Evolutionary conservation across 2,888 invertebrate genomes (phyloP), one percentile per base, ranked within the genome.

Genomic region (Patella ulyssiponensis): DNA sequence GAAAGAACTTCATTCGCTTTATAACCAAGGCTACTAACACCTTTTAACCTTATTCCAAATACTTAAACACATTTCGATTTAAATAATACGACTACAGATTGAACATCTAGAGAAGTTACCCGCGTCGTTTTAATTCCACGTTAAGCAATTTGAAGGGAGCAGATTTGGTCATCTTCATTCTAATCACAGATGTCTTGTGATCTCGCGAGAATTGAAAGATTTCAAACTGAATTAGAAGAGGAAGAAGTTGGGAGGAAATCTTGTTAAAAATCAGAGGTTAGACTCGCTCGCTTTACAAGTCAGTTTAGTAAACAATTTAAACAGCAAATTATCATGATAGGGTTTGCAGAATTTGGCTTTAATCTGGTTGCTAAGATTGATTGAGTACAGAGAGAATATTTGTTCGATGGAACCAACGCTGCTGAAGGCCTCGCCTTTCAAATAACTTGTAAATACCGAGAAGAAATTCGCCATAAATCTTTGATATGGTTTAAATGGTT

Each of bases 141-240:
- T 64, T 64, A 20, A 23, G 64, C 64, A 64, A 64, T 20, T 64
- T 64, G 14, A 64, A 20, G 64, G 20, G 20, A 64, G 64, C 64
- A 64, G 64, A 64, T 64, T 64, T 64, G 64, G 64, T 20, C 64
- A 64, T 64, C 23, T 64, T 64, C 64, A 64, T 64, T 64, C 64
- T 64, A 64, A 64, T 64, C 64, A 64, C 64, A 64, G 64, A 64
- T 64, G 64, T 64, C 64, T 64, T 64, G 23, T 64, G 64, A 64
- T 64, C 64, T 64, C 64, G 64, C 64, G 23, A 23, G 64, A 64
- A 64, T 64, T 64, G 23, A 64, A 64, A 20, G 64, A 64, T 20
- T 23, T 64, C 23, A 64, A 64, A 64, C 20, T 64, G 64, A 64
- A 64, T 64, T 64, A 64, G 11, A 14, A 11, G 64, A 64, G 20